Conservation (phyloP, 2,888 invertebrate species). For the Tenthredo scrophulariae region DNA sequence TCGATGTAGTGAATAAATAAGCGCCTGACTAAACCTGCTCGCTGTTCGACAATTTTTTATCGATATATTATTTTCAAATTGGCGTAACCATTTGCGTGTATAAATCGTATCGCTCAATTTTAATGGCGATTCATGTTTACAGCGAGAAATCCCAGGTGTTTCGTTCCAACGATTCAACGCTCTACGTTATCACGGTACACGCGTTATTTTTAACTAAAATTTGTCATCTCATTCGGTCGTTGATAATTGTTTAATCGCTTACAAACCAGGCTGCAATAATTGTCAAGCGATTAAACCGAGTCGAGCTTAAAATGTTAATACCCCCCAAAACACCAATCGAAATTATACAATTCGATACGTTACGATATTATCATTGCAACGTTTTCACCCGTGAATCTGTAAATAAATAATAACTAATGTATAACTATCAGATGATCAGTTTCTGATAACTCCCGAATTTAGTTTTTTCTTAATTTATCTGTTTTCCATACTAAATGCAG, state of each 20-base stretch:
- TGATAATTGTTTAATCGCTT: constrained; percentile 49
- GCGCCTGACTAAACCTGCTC: neutral
- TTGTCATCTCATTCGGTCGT: constrained; percentile 32
- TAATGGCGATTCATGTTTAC: constrained; percentile 23
- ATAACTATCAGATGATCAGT: neutral
- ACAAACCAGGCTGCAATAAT: constrained; percentile 42
- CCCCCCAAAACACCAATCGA: constrained; percentile 41
- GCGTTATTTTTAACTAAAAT: constrained; percentile 32
- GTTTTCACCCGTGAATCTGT: constrained; percentile 14
- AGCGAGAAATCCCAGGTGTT: constrained; percentile 30
- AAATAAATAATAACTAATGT: neutral
- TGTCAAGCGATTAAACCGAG: constrained; percentile 45
- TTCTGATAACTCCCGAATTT: constrained; percentile 2
- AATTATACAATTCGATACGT: constrained; percentile 42
- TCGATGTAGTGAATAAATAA: constrained; percentile 9
- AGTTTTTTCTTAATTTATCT: neutral
- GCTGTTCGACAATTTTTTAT: neutral
- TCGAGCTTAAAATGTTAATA: constrained; percentile 47
- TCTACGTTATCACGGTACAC: neutral
- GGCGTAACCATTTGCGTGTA: neutral
- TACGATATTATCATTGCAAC: constrained; percentile 33
- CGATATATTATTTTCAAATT: constrained; percentile 18
- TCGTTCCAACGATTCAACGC: constrained; percentile 8
- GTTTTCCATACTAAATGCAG: neutral
- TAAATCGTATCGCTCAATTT: constrained; percentile 36